phyloP scores from a whole-genome alignment of 2,113 vertebrate species.

The Megaptera novaeangliae region DNA sequence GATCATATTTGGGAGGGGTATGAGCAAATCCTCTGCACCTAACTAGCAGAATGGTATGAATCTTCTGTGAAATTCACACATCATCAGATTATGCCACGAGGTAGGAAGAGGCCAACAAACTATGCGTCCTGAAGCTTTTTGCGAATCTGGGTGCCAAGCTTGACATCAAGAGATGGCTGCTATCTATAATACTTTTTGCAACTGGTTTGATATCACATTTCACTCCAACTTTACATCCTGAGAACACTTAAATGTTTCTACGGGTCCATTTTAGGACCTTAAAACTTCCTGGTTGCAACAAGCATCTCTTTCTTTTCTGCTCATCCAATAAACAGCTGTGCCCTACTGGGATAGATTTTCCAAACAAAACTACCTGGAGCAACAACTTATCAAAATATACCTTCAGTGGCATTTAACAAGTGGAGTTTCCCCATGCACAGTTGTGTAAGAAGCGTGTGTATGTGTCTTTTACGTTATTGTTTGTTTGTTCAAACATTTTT shows the following conservation, averaged over 20 bases:
- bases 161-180: too few species aligned
- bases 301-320: neutral
- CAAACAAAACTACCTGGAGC: neutral
- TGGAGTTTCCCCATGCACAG: neutral
- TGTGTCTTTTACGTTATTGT: neutral
- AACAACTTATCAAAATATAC: neutral
- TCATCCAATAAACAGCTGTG: neutral
- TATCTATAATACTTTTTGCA: neutral
- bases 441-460: neutral
- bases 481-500: neutral
- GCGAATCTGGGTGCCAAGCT: neutral
- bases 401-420: neutral
- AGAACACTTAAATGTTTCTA: neutral
- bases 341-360: neutral
- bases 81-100: neutral
- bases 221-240: neutral
- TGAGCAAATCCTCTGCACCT: constrained; percentile 88
- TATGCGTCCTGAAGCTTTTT: neutral
- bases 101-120: neutral
- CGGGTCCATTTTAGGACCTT: neutral
- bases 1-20: constrained; percentile 87
- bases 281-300: neutral
- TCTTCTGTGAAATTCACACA: neutral
- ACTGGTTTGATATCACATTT: neutral
- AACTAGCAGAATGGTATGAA: constrained; percentile 79